Percentiles rank a stretch among this genome's conserved stretches.
Evolutionary conservation across 2,797 vertebrate genomes (phyloP).

Genomic region (Orestias chungarensis): DNA sequence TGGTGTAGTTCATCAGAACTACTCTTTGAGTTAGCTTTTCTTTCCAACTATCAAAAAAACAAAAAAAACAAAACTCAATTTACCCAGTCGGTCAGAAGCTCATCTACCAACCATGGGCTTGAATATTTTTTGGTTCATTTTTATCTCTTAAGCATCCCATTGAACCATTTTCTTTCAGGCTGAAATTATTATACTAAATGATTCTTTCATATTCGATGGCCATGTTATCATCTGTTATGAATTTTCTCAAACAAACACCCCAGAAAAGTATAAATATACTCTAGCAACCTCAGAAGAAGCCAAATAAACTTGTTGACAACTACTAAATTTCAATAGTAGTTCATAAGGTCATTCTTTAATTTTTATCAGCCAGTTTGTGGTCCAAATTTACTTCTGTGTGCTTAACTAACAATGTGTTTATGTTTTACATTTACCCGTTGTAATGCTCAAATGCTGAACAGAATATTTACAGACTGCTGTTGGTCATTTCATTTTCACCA

Average conservation of each 20-base stretch:
- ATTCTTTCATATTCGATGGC: neutral
- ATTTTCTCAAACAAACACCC: neutral
- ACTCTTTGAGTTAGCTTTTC: neutral
- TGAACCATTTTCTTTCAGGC: neutral
- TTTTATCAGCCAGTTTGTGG: neutral
- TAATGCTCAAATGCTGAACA: neutral
- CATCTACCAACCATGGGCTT: neutral
- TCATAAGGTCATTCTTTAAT: no score
- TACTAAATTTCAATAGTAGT: no score
- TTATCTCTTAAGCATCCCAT: neutral
- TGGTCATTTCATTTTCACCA: neutral
- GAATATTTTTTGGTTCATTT: neutral
- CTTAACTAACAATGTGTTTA: neutral
- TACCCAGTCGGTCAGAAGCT: neutral
- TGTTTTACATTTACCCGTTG: neutral
- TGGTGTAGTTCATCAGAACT: constrained; percentile 20
- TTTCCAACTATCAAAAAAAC: neutral
- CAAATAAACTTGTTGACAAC: neutral
- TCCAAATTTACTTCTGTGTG: neutral
- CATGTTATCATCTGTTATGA: neutral
- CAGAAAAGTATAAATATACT: neutral
- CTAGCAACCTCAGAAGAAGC: neutral
- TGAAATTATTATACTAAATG: neutral
- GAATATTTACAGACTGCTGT: neutral
- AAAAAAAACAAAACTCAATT: neutral